Base-by-base conservation (phyloP, 2,113 vertebrate genomes). In the Dipodomys spectabilis region DNA sequence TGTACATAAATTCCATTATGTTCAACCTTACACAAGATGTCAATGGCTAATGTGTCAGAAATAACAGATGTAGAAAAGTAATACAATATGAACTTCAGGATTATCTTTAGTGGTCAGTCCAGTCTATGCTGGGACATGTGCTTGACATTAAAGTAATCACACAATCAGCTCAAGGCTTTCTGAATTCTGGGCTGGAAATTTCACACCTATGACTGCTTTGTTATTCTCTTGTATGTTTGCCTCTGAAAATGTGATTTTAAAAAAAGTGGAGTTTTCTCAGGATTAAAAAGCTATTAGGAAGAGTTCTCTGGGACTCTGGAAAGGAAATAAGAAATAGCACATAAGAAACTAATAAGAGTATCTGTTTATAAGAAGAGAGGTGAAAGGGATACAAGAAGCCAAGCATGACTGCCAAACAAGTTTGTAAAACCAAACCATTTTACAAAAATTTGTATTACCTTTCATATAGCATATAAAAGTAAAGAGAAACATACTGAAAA, bases 281-380 rank as follows among this genome's bases (percentile, higher is more conserved):
- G 28, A 71, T 90, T 74, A 82, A 88, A 86, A 77, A 62, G 39
- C 49, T 83, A 65, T 23, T 88, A 10, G n/a, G 23, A 88, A 83
- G 62, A 67, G 44, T 71, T 88, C 45, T 32, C 53, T 65, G 64
- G 62, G 44, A 84, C 44, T 79, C 73, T n/a, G 1, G 44, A 72
- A 65, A 88, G 81, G 23, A 94, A 94, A 74, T 25, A 77, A 60
- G 44, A 91, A 72, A 81, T 7, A 44, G 82, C 15, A 93, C 39
- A 65, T 0, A 73, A 49, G 25, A 85, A 45, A 71, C n/a, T 87
- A 62, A 7, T n/a, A 28, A 93, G 68, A 75, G 84, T 4, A 6
- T 15, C 10, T 93, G 5, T 49, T 68, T 86, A 68, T 30, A 74
- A 82, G 45, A 30, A 73, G 27, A 19, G 71, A 82, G 35, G 45